Percentiles rank a stretch among this genome's conserved stretches.
Evolutionary conservation across 1,140 invertebrate species (phyloP).

Genomic region (Schlechtendalia chinensis): DNA sequence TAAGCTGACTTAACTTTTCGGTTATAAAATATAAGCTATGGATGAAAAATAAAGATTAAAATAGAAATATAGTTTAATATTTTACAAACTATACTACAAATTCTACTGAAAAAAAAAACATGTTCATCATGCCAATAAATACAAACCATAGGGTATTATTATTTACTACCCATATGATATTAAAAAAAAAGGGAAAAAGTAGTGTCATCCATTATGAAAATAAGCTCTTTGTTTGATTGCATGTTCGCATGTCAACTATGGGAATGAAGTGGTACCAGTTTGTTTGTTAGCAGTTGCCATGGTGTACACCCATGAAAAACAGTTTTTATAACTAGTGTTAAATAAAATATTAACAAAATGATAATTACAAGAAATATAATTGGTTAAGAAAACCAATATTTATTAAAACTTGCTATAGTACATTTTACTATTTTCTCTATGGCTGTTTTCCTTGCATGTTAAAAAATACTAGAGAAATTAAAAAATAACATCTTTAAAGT

Average conservation of each 20-base stretch:
- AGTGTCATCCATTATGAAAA: constrained; percentile 49
- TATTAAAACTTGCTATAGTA: background rate
- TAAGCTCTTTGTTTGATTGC: constrained; percentile 50
- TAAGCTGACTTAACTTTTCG: constrained; percentile 39
- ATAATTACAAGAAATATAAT: too few species aligned
- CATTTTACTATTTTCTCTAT: background rate
- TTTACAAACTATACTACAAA: constrained; percentile 6
- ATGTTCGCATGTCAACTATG: constrained; percentile 47
- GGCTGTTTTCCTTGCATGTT: too few species aligned
- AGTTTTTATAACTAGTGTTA: constrained; percentile 40
- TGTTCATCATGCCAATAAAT: constrained; percentile 40
- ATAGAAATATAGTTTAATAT: background rate
- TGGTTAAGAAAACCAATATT: constrained; percentile 34
- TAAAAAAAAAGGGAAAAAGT: constrained; percentile 43
- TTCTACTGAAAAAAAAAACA: constrained; percentile 5
- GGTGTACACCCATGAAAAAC: constrained; percentile 21
- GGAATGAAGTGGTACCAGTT: constrained; percentile 35
- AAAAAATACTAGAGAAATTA: background rate
- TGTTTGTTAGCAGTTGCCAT: constrained; percentile 42
- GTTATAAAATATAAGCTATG: background rate
- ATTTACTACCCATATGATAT: constrained; percentile 29
- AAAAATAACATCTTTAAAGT: background rate
- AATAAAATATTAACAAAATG: constrained; percentile 44
- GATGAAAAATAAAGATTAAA: constrained; percentile 19
- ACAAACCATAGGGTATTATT: constrained; percentile 34